Evolutionary conservation across 1,140 invertebrate species (phyloP), one percentile per base, ranked within the genome.

Genomic region (Battus philenor): DNA sequence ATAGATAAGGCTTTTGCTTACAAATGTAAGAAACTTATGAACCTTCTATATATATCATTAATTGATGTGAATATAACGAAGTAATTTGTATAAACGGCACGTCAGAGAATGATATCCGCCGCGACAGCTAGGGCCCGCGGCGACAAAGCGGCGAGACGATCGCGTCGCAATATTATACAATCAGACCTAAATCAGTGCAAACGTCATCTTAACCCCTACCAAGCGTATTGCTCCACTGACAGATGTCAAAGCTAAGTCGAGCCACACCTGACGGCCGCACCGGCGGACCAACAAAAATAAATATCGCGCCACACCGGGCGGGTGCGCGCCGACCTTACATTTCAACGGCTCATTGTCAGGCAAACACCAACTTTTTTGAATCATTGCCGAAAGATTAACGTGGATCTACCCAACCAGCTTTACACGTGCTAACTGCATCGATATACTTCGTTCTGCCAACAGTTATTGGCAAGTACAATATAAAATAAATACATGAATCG

Each of bases 321-420:
- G 20, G 24, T 51, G 47, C 51, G 50, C 47, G 43, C 33, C 53
- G 54, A 58, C 65, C 55, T 65, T 62, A 54, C 55, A 36, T 68
- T 60, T 70, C 68, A 64, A 64, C 68, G 54, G 51, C 56, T 63
- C 60, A 60, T 58, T 62, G 57, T 62, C 59, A 64, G 51, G 29
- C 50, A 57, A 59, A 60, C 58, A 62, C 9, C 16, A 39, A 24
- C 47, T 54, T 54, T 60, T 63, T 55, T n/a, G 46, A 33, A 27
- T 32, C 26, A 46, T 20, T 6, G 18, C n/a, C 8, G 49, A 41
- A 49, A 50, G 54, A 33, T 10, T 53, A 11, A 11, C 51, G 38
- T 67, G 66, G 68, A 74, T 51, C 47, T 12, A 34, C 5, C 51
- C 6, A 0, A 7, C 4, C 4, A 15, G 8, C 30, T 5, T 32